Evolutionary conservation across 2,888 invertebrate species (phyloP), one percentile per base, ranked within the genome.

Genomic region (Lycophotia porphyrea): DNA sequence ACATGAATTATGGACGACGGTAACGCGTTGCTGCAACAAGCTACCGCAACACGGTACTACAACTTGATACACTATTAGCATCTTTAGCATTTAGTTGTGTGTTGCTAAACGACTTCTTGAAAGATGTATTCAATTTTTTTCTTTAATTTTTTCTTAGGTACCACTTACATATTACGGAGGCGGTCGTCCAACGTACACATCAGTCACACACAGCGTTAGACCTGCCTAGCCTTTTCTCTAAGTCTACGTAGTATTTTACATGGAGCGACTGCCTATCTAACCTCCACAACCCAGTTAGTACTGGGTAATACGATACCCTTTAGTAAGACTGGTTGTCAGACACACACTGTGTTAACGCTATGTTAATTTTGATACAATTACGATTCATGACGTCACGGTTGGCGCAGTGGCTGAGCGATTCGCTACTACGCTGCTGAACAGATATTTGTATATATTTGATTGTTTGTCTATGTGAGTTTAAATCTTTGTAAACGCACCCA

Each of bases 1-100:
- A 67, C 78, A 87, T 87, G 87, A 86, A 80, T 87, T 75, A 87
- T 87, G 82, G 66, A 78, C 71, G 60, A 13, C 18, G 31, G 60
- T 52, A 60, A 73, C 66, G 67, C 58, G 75, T 65, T 79, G 71
- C 71, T 58, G 71, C 63, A 72, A 82, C 80, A 80, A 82, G 75
- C 78, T 74, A 74, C 70, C 61, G 71, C 71, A 72, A 84, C 80
- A 78, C 63, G 72, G 52, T 76, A 68, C 74, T 71, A 39, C 70
- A 82, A 87, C 78, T 84, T 84, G 68, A 75, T 76, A 64, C 74
- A 78, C 64, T 68, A 74, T 81, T 84, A 81, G 76, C 81, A 77
- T 76, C 47, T 78, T 83, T 55, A 84, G 55, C 60, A 7, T 60
- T 31, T 66, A 72, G 64, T 58, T 67, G 67, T 78, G 68, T 71